Conservation (phyloP, 1,140 invertebrate genomes). For the Drosophila parabipectinata region DNA sequence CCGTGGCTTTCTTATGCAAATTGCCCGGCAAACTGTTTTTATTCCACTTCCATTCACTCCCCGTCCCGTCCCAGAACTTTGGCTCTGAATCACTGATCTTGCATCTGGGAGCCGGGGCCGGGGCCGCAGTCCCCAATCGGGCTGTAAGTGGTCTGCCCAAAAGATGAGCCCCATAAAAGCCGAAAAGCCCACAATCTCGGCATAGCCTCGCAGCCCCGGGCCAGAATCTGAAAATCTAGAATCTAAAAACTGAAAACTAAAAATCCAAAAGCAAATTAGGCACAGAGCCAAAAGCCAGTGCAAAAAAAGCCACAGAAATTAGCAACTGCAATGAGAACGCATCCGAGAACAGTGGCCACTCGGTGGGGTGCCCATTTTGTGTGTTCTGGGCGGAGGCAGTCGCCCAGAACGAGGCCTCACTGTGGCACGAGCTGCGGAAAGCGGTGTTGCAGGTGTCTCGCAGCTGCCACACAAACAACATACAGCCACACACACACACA, state of each 20-base stretch:
- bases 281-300: constrained; percentile 66
- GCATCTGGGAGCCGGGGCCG: neutral
- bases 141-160: constrained; percentile 21
- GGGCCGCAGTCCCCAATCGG: too few species aligned
- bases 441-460: constrained; percentile 50
- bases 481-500: too few species aligned
- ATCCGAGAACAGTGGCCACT: constrained; percentile 38
- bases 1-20: constrained; percentile 49
- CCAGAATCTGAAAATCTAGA: too few species aligned
- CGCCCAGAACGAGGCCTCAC: constrained; percentile 9
- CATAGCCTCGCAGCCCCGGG: constrained; percentile 53
- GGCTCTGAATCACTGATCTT: neutral
- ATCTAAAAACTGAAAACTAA: too few species aligned
- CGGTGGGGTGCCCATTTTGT: constrained; percentile 1
- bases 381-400: neutral
- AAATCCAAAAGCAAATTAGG: constrained; percentile 64
- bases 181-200: constrained; percentile 23
- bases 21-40: constrained; percentile 46
- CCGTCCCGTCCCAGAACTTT: constrained; percentile 10
- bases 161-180: constrained; percentile 17
- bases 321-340: constrained; percentile 66
- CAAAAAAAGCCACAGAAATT: constrained; percentile 57
- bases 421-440: constrained; percentile 57
- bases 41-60: constrained; percentile 17
- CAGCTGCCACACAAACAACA: constrained; percentile 36